These are phyloP conservation scores for Chionodraco myersi DNA, from an alignment of 2,113 vertebrate species.

Conservation along the genomic window DNA sequence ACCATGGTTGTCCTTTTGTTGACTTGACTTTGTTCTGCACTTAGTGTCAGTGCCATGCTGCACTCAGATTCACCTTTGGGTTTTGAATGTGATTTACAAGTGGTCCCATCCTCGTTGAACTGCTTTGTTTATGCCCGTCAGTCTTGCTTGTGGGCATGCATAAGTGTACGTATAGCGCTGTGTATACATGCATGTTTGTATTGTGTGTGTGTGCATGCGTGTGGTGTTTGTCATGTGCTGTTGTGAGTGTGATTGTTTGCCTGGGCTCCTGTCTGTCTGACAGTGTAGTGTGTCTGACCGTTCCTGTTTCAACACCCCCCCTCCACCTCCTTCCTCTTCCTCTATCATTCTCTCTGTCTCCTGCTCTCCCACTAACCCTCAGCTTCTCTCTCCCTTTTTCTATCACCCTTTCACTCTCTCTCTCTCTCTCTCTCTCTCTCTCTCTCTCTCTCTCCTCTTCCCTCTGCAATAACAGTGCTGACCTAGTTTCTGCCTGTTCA, in stretches of 20 bases:
- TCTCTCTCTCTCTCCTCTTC: constrained; percentile 80
- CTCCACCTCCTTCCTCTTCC: background rate
- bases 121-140: constrained; percentile 49
- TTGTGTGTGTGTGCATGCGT: constrained; percentile 28
- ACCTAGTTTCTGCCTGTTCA: constrained; percentile 90
- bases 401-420: constrained; percentile 47
- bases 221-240: constrained; percentile 36
- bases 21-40: constrained; percentile 30
- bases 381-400: constrained; percentile 40
- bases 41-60: constrained; percentile 8
- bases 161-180: constrained; percentile 30
- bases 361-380: constrained; percentile 47
- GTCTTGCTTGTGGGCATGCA: constrained; percentile 39
- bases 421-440: constrained; percentile 61
- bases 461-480: constrained; percentile 90
- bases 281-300: constrained; percentile 56
- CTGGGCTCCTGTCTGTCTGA: constrained; percentile 66
- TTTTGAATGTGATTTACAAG: constrained; percentile 76
- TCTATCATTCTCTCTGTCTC: constrained; percentile 36
- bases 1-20: constrained; percentile 29
- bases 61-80: constrained; percentile 59
- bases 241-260: constrained; percentile 35
- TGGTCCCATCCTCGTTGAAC: constrained; percentile 32
- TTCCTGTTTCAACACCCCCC: constrained; percentile 46
- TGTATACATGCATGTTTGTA: constrained; percentile 31